Evolutionary conservation across 2,113 vertebrate genomes (phyloP).

Genomic region (Ceyx cyanopectus): DNA sequence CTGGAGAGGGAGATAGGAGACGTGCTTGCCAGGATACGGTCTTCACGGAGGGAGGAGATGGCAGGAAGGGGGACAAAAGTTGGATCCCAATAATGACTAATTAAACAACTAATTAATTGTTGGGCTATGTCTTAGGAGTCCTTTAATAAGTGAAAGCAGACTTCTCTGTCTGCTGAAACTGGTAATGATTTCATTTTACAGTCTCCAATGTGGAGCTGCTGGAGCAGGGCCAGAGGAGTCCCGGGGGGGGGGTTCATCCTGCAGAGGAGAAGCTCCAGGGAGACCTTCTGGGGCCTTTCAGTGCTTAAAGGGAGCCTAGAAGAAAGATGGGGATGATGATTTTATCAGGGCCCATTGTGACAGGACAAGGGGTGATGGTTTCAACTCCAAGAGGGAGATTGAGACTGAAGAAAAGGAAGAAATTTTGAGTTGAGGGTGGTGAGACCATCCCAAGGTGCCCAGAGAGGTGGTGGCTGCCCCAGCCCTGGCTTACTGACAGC

Average conservation of each 20-base stretch:
- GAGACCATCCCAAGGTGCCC: not conserved
- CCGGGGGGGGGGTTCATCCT: not conserved
- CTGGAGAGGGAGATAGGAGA: not conserved
- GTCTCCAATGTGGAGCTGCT: not conserved
- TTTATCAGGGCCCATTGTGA: not conserved
- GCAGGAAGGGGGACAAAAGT: not conserved
- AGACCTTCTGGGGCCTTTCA: no score
- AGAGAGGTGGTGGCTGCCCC: not conserved
- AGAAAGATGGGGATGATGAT: not conserved
- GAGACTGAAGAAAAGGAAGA: not conserved
- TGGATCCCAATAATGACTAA: not conserved
- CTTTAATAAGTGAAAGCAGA: constrained; percentile 7
- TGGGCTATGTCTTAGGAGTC: not conserved
- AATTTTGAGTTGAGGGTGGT: not conserved
- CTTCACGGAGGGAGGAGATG: not conserved
- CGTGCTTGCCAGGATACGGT: not conserved
- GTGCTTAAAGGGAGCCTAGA: no score
- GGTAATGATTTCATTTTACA: not conserved
- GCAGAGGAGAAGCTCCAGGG: not conserved
- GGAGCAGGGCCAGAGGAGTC: not conserved
- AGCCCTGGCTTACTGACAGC: not conserved
- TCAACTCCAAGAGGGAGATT: not conserved
- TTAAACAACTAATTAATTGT: not conserved
- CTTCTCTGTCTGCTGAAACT: not conserved
- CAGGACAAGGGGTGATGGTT: not conserved